Evolutionary conservation across 2,797 vertebrate genomes (phyloP).

Genomic region (Sphenopsis melanotis): DNA sequence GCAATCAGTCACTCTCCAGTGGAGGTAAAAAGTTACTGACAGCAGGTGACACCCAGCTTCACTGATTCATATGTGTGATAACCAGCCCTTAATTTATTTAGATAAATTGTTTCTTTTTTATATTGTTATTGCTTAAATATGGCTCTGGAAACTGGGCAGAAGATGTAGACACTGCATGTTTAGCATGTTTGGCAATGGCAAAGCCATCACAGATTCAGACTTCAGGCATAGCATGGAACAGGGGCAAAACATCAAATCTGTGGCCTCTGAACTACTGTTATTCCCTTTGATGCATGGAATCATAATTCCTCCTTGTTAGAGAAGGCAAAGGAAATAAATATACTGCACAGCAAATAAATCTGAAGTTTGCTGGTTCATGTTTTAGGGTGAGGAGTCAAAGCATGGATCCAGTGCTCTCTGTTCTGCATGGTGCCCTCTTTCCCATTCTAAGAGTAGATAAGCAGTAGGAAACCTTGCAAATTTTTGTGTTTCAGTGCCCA

Average conservation of each 20-base stretch:
- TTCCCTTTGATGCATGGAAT: neutral
- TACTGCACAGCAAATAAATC: neutral
- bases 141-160: neutral
- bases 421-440: neutral
- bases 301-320: neutral
- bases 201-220: neutral
- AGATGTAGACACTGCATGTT: neutral
- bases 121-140: neutral
- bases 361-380: neutral
- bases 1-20: neutral
- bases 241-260: neutral
- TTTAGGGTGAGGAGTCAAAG: neutral
- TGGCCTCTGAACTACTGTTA: neutral
- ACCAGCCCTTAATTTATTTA: neutral
- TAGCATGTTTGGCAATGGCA: neutral
- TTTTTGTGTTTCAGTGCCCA: neutral
- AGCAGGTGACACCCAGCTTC: neutral
- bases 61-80: neutral
- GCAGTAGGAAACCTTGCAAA: neutral
- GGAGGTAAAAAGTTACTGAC: neutral
- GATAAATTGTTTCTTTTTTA: neutral
- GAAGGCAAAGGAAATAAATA: neutral
- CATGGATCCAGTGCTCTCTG: neutral
- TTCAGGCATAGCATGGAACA: accelerated
- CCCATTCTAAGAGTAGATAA: neutral